Evolutionary conservation across 1,140 invertebrate species (phyloP), one percentile per base, ranked within the genome.

Genomic region (Nasonia vitripennis): DNA sequence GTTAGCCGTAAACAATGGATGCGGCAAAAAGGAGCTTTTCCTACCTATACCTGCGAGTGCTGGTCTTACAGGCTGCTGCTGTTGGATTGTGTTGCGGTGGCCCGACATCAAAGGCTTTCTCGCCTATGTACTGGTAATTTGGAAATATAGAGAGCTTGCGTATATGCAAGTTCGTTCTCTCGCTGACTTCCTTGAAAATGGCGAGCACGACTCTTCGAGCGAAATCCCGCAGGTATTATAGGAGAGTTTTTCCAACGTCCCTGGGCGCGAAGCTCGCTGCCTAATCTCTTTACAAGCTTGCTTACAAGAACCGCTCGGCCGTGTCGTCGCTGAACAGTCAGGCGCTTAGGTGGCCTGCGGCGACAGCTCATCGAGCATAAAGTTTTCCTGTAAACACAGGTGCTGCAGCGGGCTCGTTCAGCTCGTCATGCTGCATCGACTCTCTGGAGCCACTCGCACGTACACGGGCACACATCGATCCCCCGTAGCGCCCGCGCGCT

Each of bases 361-460:
- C 20, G 34, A 34, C 23, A 20, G 78, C 34, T 7, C 62, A 70
- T 70, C 77, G 77, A 78, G 51, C 77, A 62, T 23, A 70, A 80
- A 68, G 62, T 80, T 80, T 80, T 55, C 80, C 73, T 55, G 68
- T 51, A 31, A 71, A 74, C 45, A 81, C 73, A 81, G 80, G 70
- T 81, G 68, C 70, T 81, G 68, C 70, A 62, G 45, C 55, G 12
- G 9, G 10, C 45, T 48, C 45, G 45, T 27, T 1, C 27, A 27
- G 27, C 27, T 27, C 14, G 12, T 1, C 14, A 27, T 27, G 55
- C 14, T 62, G 55, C 78, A 80, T 81, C 68, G 79, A 51, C n/a
- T 73, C 55, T 20, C 55, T 62, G 1, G 5, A 62, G 20, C 4
- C 37, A 71, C 51, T n/a, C 23, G 48, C 27, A 48, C 41, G 20